Percentiles rank a stretch among this genome's conserved stretches.
These are phyloP conservation scores for Bothrops jararaca DNA, from an alignment of 2,113 vertebrate genomes.

Conservation along the genomic window DNA sequence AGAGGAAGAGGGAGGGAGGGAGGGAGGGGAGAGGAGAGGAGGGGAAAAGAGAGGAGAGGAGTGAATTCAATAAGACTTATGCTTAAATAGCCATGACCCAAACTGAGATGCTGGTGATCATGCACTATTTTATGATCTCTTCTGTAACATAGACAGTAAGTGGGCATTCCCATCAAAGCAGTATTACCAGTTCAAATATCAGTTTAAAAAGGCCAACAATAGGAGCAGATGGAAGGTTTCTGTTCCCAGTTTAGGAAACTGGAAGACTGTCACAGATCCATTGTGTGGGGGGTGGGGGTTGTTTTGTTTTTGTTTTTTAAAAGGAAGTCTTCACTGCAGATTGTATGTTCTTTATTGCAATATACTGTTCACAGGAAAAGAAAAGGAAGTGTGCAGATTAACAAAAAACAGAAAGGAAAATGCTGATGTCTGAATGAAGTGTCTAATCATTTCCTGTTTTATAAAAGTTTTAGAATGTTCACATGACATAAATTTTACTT, in stretches of 20 bases:
- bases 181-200: background rate
- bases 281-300: background rate
- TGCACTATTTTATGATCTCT: background rate
- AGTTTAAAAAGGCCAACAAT: background rate
- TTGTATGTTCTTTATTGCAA: constrained; percentile 19
- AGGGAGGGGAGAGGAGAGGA: no score
- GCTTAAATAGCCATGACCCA: background rate
- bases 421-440: background rate
- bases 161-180: background rate
- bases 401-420: constrained; percentile 1
- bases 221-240: background rate
- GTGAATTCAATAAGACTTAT: background rate
- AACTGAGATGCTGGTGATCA: background rate
- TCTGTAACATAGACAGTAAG: background rate
- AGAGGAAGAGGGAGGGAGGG: no score
- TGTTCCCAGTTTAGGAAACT: background rate
- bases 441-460: constrained; percentile 10
- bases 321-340: constrained; percentile 1
- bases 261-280: background rate
- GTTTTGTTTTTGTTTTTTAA: background rate
- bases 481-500: background rate
- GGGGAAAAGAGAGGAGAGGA: background rate
- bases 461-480: background rate
- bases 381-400: constrained; percentile 3
- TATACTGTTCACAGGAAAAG: background rate